Conservation (phyloP, 2,797 vertebrate species). For the Urosaurus nigricauda region DNA sequence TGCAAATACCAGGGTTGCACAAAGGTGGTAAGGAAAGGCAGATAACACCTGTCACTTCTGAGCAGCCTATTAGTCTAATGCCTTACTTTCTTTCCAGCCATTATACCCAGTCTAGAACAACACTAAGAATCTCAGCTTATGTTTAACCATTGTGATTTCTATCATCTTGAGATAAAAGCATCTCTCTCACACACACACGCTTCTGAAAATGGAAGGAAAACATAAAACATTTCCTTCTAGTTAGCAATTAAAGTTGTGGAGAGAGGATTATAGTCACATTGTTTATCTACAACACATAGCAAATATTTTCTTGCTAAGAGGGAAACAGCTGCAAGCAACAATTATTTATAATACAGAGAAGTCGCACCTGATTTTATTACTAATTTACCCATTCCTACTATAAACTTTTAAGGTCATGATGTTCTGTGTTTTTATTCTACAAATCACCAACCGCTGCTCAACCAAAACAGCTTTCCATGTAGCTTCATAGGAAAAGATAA, state of each 20-base stretch:
- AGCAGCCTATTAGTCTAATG: no score
- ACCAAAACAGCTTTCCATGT: conserved; percentile 55
- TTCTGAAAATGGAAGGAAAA: background rate
- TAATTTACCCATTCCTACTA: conserved; percentile 46
- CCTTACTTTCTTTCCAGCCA: no score
- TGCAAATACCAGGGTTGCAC: no score
- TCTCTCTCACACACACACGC: no score
- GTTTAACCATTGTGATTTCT: background rate
- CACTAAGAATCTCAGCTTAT: background rate
- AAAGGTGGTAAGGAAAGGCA: no score
- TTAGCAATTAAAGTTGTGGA: conserved; percentile 5
- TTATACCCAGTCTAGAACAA: background rate
- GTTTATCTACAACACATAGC: background rate
- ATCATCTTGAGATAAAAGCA: background rate
- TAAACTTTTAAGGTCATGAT: conserved; percentile 72
- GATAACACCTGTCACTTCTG: no score
- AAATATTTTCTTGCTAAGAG: conserved; percentile 10
- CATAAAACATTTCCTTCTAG: background rate
- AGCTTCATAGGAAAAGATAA: conserved; percentile 51
- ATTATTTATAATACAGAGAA: conserved; percentile 44
- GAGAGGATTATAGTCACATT: background rate
- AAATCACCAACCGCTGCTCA: conserved; percentile 42
- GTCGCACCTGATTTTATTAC: conserved; percentile 57
- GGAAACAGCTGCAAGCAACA: background rate
- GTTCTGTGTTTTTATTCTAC: conserved; percentile 67